Evolutionary conservation across 2,113 vertebrate genomes (phyloP).

Genomic region (Bagarius yarrelli): DNA sequence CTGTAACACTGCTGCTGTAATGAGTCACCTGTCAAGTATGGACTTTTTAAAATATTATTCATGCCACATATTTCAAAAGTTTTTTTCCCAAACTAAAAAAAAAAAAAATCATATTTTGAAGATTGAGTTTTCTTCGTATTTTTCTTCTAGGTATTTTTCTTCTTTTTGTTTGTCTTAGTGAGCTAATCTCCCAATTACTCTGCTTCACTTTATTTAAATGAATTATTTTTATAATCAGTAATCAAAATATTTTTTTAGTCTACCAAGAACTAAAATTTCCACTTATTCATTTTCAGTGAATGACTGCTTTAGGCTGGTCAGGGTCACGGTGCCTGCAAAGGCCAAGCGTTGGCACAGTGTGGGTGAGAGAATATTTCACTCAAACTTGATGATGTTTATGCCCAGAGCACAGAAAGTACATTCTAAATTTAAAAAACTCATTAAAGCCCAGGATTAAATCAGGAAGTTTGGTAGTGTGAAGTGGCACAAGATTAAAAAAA

Average conservation of each 20-base stretch:
- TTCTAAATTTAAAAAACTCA: not conserved
- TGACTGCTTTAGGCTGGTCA: not conserved
- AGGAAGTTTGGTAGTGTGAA: not conserved
- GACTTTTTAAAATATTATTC: constrained; percentile 44
- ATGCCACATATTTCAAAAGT: not conserved
- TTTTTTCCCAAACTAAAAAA: not conserved
- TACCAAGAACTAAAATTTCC: not conserved
- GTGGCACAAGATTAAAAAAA: not conserved
- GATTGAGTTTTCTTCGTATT: too few relatives aligned
- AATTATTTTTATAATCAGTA: too few relatives aligned
- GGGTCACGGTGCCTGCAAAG: not conserved
- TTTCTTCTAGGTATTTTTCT: too few relatives aligned
- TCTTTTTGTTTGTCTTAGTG: too few relatives aligned
- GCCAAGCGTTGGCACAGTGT: not conserved
- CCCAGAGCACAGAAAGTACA: not conserved
- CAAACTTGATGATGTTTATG: not conserved
- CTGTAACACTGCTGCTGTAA: constrained; percentile 28
- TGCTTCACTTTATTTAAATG: not conserved
- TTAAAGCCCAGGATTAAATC: not conserved
- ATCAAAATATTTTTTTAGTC: not conserved
- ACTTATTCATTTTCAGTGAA: not conserved
- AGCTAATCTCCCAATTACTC: not conserved
- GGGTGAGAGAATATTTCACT: not conserved
- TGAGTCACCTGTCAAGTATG: constrained; percentile 35
- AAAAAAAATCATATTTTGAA: not conserved